Evolutionary conservation across 2,797 vertebrate species (phyloP), one percentile per base, ranked within the genome.

Genomic region (Danio kyathit): DNA sequence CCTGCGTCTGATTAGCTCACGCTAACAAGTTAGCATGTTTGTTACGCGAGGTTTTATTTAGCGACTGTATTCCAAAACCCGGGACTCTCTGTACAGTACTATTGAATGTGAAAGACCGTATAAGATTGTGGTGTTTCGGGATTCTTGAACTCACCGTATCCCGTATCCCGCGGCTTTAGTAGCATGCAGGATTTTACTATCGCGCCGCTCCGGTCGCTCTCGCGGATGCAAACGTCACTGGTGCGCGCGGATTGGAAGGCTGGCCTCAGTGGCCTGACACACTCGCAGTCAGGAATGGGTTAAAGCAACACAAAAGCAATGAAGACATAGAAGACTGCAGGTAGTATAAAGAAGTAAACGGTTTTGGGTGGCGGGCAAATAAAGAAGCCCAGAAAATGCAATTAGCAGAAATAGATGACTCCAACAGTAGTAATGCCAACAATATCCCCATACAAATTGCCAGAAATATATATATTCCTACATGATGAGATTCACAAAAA

Each of bases 201-300:
- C 60, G 84, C 84, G 77, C 87, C 79, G 81, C 85, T 85, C 79
- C 76, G 81, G 85, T 85, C 80, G 82, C 85, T 80, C 82, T 83
- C 82, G 71, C 75, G 59, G 80, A 74, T 84, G 86, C 29, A 17
- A 66, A 89, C 89, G 87, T 90, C 89, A 90, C 82, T 84, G n/a
- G 12, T 7, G 8, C 7, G 56, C 46, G 56, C 76, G 66, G 29
- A 29, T 29, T 29, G 29, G 56, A 79, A 43, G 40, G 8, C 13
- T 52, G 65, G 4, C 38, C 76, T 40, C 56, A 41, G 8, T 52
- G 65, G 4, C 38, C 76, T 40, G 66, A 41, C 56, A 17, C 59
- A 16, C 16, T 46, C n/a, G n/a, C 65, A 43, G 38, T 21, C 17
- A 52, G 29, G n/a, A 70, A 71, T 4, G 54, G 64, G 61, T 76